Evolutionary conservation across 30 jellyfish, hydroid and myxozoan genomes (phyloP), one percentile per base, ranked within the genome.

Genomic region (Cassiopea andromeda): DNA sequence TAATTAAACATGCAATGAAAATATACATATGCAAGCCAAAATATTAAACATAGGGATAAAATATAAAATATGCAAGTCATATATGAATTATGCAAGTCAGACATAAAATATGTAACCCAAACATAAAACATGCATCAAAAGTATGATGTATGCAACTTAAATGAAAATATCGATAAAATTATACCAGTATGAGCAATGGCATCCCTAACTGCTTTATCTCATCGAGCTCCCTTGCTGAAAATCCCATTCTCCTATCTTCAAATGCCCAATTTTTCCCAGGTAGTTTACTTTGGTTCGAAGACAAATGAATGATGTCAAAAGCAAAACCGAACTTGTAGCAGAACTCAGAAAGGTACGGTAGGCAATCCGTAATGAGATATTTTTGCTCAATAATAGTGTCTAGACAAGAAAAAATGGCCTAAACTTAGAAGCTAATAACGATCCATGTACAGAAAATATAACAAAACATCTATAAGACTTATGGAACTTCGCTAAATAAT

Each of bases 251-350:
- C 59, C 48, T 60, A 44, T 73, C 81, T 79, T 78, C 93, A 4
- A 76, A 8, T 1, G 48, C 85, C 93, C 93, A 86, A 38, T 47
- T 57, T 14, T 64, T 64, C 45, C 44, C 77, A 47, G 68, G 72
- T 44, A 19, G 49, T 47, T 50, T 71, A 38, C 10, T 61, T 18
- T 69, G 70, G 1, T 75, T 17, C 10, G 81, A 18, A 14, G 47
- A 13, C 48, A 75, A 77, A 77, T 75, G 73, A 73, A 80, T 48
- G 83, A 86, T 80, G 88, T 86, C 93, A 86, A 88, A 86, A 1
- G 46, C 75, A 68, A 86, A 86, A 7, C 93, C 93, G 48, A 19
- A 77, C 44, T 38, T 75, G 69, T 16, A 15, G 84, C 89, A 86
- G 44, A 86, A 76, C 4, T 86, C 84, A 54, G 81, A 58, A 7